Conservation (phyloP, 2,797 vertebrate genomes). For the Rhincodon typus region DNA sequence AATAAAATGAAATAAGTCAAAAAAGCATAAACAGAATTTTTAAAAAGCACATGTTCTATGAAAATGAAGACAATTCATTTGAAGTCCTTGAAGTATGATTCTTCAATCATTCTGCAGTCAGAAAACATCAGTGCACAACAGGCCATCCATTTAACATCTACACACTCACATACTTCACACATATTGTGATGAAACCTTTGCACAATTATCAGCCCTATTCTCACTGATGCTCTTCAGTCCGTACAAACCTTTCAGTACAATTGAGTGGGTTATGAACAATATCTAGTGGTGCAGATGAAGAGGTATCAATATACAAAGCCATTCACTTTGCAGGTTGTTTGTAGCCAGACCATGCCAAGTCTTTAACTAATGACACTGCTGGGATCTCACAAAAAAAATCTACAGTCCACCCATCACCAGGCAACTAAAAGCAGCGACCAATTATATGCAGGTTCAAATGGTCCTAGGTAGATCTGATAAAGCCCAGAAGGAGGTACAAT, state of each 20-base stretch:
- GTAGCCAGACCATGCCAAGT: constrained; percentile 73
- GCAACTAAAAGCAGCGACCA: constrained; percentile 39
- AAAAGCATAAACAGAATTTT: constrained; percentile 36
- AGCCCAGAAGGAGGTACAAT: constrained; percentile 58
- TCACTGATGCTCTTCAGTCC: constrained; percentile 66
- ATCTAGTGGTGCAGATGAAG: constrained; percentile 57
- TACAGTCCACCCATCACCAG: constrained; percentile 39
- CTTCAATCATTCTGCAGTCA: constrained; percentile 67
- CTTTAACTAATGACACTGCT: constrained; percentile 60
- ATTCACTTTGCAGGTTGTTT: constrained; percentile 60
- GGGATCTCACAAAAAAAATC: constrained; percentile 56
- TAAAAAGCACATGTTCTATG: constrained; percentile 58
- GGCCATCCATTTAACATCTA: constrained; percentile 58
- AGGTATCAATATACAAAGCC: constrained; percentile 64
- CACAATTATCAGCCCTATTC: constrained; percentile 54
- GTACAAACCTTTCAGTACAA: constrained; percentile 61
- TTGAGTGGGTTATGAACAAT: constrained; percentile 59
- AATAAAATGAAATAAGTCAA: constrained; percentile 36
- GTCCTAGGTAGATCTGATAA: constrained; percentile 61
- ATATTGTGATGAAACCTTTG: constrained; percentile 61
- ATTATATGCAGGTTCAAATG: constrained; percentile 50
- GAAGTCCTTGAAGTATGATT: constrained; percentile 65
- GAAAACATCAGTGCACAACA: constrained; percentile 76
- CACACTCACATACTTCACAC: constrained; percentile 84
- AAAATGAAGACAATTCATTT: constrained; percentile 43